phyloP scores from a whole-genome alignment of 2,113 vertebrate genomes.

The Cromileptes altivelis region DNA sequence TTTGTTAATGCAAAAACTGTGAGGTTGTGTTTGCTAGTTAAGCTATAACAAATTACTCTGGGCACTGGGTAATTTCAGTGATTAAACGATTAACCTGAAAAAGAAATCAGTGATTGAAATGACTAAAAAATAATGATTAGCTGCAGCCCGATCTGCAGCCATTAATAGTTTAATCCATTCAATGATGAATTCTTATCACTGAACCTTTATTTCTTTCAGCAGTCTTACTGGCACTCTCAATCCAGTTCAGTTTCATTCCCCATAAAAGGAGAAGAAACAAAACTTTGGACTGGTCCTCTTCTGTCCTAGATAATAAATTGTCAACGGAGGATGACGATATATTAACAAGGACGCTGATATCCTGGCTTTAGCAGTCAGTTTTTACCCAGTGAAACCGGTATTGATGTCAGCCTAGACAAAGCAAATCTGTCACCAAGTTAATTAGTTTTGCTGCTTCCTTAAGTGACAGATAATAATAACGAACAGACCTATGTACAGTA shows the following conservation, averaged over 20 bases:
- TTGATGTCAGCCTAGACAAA: background rate
- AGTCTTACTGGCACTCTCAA: background rate
- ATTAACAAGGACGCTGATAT: background rate
- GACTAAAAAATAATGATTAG: background rate
- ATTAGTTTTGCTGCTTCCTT: background rate
- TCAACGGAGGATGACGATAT: background rate
- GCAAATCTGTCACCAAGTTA: background rate
- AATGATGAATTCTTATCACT: background rate
- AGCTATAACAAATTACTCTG: background rate
- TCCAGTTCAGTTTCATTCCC: background rate
- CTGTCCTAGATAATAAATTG: background rate
- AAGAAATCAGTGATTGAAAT: background rate
- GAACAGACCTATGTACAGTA: background rate
- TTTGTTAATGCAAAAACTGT: background rate
- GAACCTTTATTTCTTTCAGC: background rate
- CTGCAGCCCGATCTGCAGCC: background rate
- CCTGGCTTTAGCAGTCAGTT: background rate
- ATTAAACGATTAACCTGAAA: background rate
- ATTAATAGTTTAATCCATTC: too few relatives aligned
- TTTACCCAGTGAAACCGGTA: background rate
- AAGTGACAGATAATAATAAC: conserved; percentile 14
- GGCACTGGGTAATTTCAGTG: background rate
- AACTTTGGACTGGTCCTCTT: background rate
- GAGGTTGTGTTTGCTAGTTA: too few relatives aligned
- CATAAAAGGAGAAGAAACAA: background rate